Conservation (phyloP, 2,888 invertebrate species). For the Drosophila tripunctata region DNA sequence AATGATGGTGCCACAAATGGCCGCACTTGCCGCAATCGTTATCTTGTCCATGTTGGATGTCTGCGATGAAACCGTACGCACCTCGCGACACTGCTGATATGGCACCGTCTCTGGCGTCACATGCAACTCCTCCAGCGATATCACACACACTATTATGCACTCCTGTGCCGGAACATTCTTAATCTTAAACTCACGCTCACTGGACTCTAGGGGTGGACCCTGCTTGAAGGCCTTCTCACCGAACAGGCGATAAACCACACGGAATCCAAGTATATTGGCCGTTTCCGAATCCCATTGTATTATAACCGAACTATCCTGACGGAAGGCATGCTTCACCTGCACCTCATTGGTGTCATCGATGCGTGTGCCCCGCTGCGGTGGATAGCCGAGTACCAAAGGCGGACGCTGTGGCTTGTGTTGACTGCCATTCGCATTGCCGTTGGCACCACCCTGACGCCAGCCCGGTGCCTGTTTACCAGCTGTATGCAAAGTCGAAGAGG, state of each 20-base stretch:
- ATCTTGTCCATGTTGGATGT: slow-evolving; percentile 97
- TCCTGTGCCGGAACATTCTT: slow-evolving; percentile 97
- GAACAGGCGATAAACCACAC: slow-evolving; percentile 94
- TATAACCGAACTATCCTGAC: slow-evolving; percentile 93
- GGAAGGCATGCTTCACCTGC: slow-evolving; percentile 92
- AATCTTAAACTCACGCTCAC: slow-evolving; percentile 95
- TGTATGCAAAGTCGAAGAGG: slow-evolving; percentile 38
- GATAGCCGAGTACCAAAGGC: slow-evolving; percentile 89
- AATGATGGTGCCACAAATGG: slow-evolving; percentile 96
- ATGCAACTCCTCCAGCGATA: slow-evolving; percentile 94
- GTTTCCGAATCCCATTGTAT: slow-evolving; percentile 96
- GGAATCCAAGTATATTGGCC: slow-evolving; percentile 93
- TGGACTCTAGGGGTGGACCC: slow-evolving; percentile 94
- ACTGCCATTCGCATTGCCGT: slow-evolving; percentile 60
- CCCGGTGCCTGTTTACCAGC: slow-evolving; percentile 76
- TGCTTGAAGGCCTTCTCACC: slow-evolving; percentile 96
- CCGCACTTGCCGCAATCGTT: slow-evolving; percentile 96
- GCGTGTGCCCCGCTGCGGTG: slow-evolving; percentile 88
- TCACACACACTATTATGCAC: slow-evolving; percentile 96
- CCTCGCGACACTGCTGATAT: slow-evolving; percentile 94
- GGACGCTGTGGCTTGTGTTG: slow-evolving; percentile 86
- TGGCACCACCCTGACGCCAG: slow-evolving; percentile 78
- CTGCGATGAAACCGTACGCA: slow-evolving; percentile 92
- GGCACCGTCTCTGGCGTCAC: slow-evolving; percentile 95
- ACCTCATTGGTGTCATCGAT: slow-evolving; percentile 90